These are phyloP conservation scores for Nyctibius grandis DNA, from an alignment of 2,797 vertebrate genomes.

Conservation along the genomic window DNA sequence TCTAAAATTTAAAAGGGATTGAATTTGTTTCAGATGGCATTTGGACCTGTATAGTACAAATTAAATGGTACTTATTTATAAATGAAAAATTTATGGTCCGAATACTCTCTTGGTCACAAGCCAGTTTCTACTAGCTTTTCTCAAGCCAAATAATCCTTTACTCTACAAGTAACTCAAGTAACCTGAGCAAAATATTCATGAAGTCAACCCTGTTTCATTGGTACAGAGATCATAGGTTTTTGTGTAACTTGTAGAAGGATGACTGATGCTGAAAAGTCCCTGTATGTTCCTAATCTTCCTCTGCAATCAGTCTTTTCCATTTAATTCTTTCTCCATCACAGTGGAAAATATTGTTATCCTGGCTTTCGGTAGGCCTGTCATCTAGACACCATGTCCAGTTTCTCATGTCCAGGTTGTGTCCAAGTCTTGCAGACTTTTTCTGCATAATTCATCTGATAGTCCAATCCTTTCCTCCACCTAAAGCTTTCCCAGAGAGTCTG, in stretches of 20 bases:
- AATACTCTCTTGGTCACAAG: neutral
- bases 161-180: neutral
- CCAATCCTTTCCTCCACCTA: neutral
- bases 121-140: neutral
- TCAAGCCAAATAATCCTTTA: neutral
- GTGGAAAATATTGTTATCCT: neutral
- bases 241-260: neutral
- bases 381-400: neutral
- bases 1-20: neutral
- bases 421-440: neutral
- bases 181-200: neutral
- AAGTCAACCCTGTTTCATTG: neutral
- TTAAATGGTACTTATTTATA: neutral
- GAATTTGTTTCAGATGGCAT: neutral
- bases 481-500: neutral
- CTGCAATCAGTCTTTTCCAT: neutral
- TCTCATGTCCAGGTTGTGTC: neutral
- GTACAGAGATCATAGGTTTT: neutral
- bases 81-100: neutral
- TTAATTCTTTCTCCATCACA: neutral
- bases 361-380: neutral
- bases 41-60: neutral
- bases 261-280: neutral
- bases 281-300: neutral
- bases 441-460: neutral